phyloP scores from a whole-genome alignment of 2,113 vertebrate genomes.

The Campylomormyrus numenius region DNA sequence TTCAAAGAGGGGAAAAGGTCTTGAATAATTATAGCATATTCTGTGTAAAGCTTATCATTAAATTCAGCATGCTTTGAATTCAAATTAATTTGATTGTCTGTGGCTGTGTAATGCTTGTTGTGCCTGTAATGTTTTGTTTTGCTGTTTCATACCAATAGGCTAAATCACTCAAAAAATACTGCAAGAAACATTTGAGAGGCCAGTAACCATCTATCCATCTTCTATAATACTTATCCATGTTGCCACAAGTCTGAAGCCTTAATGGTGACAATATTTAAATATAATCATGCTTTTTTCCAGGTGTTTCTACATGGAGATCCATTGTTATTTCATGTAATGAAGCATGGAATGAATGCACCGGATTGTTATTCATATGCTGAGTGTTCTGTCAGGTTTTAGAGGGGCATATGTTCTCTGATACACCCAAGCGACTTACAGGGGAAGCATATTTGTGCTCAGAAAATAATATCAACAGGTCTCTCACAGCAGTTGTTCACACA shows the following conservation, averaged over 20 bases:
- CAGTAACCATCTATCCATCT: not conserved
- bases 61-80: not conserved
- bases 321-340: constrained; percentile 9
- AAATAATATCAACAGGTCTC: constrained; percentile 9
- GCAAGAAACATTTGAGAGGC: not conserved
- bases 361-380: constrained; percentile 8
- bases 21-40: not conserved
- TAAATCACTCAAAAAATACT: not conserved
- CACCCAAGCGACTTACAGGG: not conserved
- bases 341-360: not conserved
- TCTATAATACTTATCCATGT: not conserved
- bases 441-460: not conserved
- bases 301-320: not conserved
- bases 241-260: not conserved
- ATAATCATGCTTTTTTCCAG: not conserved
- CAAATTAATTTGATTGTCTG: constrained; percentile 6
- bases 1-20: not conserved
- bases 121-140: not conserved
- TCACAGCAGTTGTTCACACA: not conserved
- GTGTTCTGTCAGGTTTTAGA: not conserved
- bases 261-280: not conserved
- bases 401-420: constrained; percentile 16
- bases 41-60: not conserved
- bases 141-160: not conserved
- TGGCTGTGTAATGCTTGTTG: not conserved